Evolutionary conservation across 1,140 invertebrate genomes (phyloP).

Genomic region (Physella acuta): DNA sequence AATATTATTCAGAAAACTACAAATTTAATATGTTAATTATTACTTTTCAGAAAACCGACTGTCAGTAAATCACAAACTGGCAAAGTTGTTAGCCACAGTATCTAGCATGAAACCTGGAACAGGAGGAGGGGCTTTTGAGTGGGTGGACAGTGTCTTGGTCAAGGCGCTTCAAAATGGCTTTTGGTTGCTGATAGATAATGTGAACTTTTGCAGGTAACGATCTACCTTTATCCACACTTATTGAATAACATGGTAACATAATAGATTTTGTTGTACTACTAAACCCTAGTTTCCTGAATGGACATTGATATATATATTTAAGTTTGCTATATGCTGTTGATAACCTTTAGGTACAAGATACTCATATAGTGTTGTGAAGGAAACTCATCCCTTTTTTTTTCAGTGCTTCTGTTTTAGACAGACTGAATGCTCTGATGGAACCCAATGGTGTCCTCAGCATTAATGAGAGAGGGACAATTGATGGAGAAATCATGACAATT

Average conservation of each 20-base stretch:
- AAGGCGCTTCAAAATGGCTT: slow-evolving; percentile 81
- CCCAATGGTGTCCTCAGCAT: slow-evolving; percentile 85
- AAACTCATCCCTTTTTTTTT: slow-evolving; percentile 19
- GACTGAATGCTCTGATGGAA: slow-evolving; percentile 93
- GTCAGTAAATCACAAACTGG: not conserved
- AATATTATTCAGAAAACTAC: too few species aligned
- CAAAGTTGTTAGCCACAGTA: slow-evolving; percentile 34
- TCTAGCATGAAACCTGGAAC: slow-evolving; percentile 62
- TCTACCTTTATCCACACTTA: not conserved
- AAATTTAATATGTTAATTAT: too few species aligned
- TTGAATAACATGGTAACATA: too few species aligned
- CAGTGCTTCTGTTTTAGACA: slow-evolving; percentile 89
- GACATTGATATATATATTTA: not conserved
- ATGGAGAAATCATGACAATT: slow-evolving; percentile 74
- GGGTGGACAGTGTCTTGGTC: slow-evolving; percentile 93
- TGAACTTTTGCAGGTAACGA: slow-evolving; percentile 83
- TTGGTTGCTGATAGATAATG: slow-evolving; percentile 94
- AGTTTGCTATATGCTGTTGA: not conserved
- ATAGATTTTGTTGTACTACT: too few species aligned
- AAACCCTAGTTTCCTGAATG: too few species aligned
- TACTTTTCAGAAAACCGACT: too few species aligned
- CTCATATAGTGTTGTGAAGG: not conserved
- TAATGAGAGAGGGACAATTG: slow-evolving; percentile 82
- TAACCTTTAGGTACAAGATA: not conserved
- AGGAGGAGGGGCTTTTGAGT: slow-evolving; percentile 85